phyloP scores from a whole-genome alignment of 2,113 vertebrate species.

The Callopanchax toddi region DNA sequence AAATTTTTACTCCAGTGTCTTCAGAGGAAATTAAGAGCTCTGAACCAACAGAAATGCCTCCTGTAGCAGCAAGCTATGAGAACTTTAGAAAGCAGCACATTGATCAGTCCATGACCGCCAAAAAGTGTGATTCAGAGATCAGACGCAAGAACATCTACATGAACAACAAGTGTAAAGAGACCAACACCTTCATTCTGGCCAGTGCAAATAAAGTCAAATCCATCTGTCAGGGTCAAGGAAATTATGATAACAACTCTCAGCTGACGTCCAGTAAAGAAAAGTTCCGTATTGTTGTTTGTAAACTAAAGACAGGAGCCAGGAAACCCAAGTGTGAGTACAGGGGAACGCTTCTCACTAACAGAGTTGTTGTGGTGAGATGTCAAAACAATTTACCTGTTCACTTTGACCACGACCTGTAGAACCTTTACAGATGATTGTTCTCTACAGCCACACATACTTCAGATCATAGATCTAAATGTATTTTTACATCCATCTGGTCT shows the following conservation, averaged over 20 bases:
- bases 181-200: slow-evolving; percentile 5
- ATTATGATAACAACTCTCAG: fast-evolving
- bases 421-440: not conserved
- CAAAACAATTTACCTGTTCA: not conserved
- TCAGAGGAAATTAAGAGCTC: not conserved
- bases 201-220: not conserved
- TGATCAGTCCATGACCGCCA: not conserved
- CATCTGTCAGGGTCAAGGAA: not conserved
- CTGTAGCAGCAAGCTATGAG: not conserved
- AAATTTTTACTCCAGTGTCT: not conserved
- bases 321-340: not conserved
- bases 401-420: not conserved
- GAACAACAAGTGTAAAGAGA: not conserved
- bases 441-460: not conserved
- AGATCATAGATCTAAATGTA: not conserved
- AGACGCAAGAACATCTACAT: not conserved
- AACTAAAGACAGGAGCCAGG: not conserved
- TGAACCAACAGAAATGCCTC: not conserved
- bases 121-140: not conserved
- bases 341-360: not conserved
- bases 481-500: too few species aligned
- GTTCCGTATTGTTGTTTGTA: not conserved
- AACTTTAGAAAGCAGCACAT: not conserved
- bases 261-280: not conserved
- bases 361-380: not conserved